phyloP scores from a whole-genome alignment of 2,113 vertebrate species.

The Orthonyx spaldingii region DNA sequence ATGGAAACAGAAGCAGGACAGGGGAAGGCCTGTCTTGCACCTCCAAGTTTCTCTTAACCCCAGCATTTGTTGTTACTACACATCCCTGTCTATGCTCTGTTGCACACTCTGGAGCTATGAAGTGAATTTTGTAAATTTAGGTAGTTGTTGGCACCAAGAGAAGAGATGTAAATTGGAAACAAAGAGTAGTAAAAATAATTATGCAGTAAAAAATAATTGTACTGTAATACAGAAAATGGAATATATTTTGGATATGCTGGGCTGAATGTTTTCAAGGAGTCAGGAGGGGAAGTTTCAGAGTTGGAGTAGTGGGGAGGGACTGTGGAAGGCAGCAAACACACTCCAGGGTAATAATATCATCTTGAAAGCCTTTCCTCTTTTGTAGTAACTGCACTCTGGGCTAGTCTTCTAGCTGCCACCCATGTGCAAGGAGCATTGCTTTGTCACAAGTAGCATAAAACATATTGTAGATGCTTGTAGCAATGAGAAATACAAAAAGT shows the following conservation, averaged over 20 bases:
- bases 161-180: background rate
- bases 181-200: background rate
- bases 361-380: background rate
- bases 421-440: background rate
- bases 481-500: background rate
- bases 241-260: background rate
- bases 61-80: background rate
- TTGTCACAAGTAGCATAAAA: background rate
- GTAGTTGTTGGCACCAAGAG: background rate
- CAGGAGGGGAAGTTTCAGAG: background rate
- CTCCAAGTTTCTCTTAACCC: background rate
- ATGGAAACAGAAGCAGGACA: background rate
- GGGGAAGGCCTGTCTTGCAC: background rate
- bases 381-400: background rate
- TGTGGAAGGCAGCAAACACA: background rate
- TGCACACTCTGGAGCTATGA: background rate
- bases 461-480: background rate
- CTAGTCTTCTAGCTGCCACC: background rate
- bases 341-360: background rate
- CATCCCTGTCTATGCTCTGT: fast-evolving
- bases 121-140: background rate
- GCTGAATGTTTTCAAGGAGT: background rate
- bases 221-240: background rate
- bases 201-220: background rate
- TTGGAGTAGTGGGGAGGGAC: background rate